These are phyloP conservation scores for Entosphenus tridentatus DNA, from an alignment of 2,113 vertebrate genomes.

Conservation along the genomic window DNA sequence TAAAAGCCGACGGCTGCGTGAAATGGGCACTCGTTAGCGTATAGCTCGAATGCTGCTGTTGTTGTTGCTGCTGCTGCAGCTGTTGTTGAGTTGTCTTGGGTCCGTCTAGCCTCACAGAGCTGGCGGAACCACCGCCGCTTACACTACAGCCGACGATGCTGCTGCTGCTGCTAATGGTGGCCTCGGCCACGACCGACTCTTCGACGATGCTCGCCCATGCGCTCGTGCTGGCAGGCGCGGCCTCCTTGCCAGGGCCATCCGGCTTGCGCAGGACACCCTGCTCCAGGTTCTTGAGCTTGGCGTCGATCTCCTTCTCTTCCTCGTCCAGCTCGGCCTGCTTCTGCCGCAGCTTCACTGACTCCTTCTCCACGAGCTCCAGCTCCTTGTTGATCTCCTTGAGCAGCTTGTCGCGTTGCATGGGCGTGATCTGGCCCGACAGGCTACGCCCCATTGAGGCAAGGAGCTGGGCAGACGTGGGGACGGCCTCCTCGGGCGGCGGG, in stretches of 20 bases:
- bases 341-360: conserved; percentile 84
- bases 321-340: conserved; percentile 91
- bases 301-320: conserved; percentile 96
- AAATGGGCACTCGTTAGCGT: background rate
- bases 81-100: conserved; percentile 29
- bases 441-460: conserved; percentile 33
- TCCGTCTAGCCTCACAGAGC: conserved; percentile 41
- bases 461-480: conserved; percentile 60
- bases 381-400: conserved; percentile 78
- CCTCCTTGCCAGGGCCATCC: conserved; percentile 40
- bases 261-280: conserved; percentile 56
- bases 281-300: conserved; percentile 82
- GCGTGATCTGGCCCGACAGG: conserved; percentile 27
- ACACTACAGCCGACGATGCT: conserved; percentile 92
- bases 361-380: conserved; percentile 78
- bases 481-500: conserved; percentile 74
- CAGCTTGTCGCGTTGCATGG: conserved; percentile 61
- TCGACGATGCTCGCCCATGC: conserved; percentile 48
- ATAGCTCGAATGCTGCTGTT: no score
- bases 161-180: conserved; percentile 19
- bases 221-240: conserved; percentile 58
- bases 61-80: no score
- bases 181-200: conserved; percentile 46
- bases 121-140: conserved; percentile 50
- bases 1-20: conserved; percentile 1